These are phyloP conservation scores for Puffinus mauretanicus DNA, from an alignment of 2,113 vertebrate genomes.

Conservation along the genomic window DNA sequence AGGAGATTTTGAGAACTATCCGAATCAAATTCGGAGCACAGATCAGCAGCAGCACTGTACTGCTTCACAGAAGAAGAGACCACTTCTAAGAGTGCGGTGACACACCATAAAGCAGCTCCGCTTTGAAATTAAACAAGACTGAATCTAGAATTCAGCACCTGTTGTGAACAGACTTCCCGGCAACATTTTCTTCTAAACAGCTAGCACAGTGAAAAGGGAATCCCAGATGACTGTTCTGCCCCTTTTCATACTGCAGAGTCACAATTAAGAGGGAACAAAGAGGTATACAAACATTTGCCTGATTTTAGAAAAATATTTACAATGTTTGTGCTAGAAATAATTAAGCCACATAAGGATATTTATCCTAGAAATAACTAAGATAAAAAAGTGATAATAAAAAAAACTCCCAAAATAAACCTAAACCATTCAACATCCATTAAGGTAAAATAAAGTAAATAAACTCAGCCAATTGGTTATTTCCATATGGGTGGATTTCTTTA, in stretches of 20 bases:
- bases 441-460: slow-evolving; percentile 66
- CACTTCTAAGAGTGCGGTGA: background rate
- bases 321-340: background rate
- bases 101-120: background rate
- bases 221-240: background rate
- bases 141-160: slow-evolving; percentile 41
- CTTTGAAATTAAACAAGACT: background rate
- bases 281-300: background rate
- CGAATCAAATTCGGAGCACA: background rate
- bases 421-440: slow-evolving; percentile 62
- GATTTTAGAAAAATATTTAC: slow-evolving; percentile 52
- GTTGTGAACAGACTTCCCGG: background rate
- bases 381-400: background rate
- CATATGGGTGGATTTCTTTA: slow-evolving; percentile 75
- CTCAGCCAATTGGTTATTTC: slow-evolving; percentile 76
- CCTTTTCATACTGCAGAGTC: background rate
- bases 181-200: slow-evolving; percentile 7
- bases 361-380: background rate
- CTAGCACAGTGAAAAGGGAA: background rate
- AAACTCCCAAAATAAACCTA: slow-evolving; percentile 10
- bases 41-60: background rate
- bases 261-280: background rate
- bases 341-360: background rate
- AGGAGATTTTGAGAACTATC: background rate
- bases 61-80: background rate